Evolutionary conservation across 2,113 vertebrate species (phyloP).

Genomic region (Varanus komodoensis): DNA sequence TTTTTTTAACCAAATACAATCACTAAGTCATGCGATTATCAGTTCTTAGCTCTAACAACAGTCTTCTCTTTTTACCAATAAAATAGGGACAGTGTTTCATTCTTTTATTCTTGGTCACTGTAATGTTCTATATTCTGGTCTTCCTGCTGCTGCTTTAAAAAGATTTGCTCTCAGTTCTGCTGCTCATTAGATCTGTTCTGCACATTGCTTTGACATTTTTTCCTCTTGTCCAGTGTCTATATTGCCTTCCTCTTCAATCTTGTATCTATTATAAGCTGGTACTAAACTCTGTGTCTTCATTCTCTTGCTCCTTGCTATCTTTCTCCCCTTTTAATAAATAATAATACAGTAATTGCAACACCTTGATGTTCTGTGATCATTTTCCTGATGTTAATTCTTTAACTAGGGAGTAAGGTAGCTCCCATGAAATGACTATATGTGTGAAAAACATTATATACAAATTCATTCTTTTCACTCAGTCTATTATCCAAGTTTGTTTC

Average conservation of each 20-base stretch:
- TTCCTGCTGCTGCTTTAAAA: neutral
- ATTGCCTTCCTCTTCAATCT: neutral
- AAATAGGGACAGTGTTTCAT: neutral
- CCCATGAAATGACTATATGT: neutral
- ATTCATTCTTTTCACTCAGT: neutral
- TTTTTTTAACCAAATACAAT: neutral
- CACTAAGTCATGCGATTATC: neutral
- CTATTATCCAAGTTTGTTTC: neutral
- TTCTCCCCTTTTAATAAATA: conserved; percentile 28
- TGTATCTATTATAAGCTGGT: conserved; percentile 1
- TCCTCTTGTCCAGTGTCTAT: neutral
- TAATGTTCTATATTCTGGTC: neutral
- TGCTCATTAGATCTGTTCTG: neutral
- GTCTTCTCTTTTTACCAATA: neutral
- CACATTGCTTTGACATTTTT: neutral
- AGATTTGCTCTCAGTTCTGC: neutral
- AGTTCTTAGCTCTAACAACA: neutral
- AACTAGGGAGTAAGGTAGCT: neutral
- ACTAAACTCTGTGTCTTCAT: conserved; percentile 18
- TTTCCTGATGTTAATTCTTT: neutral
- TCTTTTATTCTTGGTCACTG: neutral
- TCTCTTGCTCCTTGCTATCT: conserved; percentile 16
- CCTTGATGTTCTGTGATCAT: neutral
- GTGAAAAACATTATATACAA: neutral
- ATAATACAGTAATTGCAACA: conserved; percentile 7